Percentiles rank a stretch among this genome's conserved stretches.
These are phyloP conservation scores for Spheniscus mendiculus DNA, from an alignment of 2,113 vertebrate genomes.

Conservation along the genomic window DNA sequence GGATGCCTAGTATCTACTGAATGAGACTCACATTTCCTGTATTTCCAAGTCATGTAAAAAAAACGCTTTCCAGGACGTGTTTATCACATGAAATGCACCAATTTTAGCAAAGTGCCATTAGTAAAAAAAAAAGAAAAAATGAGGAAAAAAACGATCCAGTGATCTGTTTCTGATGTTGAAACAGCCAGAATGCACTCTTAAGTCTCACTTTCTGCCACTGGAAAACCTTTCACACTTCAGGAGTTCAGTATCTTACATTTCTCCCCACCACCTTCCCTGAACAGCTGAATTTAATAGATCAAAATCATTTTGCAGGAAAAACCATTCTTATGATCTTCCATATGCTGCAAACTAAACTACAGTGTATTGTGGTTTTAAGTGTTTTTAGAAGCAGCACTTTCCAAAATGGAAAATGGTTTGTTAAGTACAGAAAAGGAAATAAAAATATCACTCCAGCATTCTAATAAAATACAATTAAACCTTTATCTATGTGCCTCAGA, in stretches of 20 bases:
- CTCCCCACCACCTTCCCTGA: neutral
- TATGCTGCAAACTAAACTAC: slow-evolving; percentile 33
- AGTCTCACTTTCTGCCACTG: neutral
- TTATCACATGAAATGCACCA: neutral
- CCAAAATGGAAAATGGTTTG: slow-evolving; percentile 4
- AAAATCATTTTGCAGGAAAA: neutral
- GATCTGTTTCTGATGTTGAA: neutral
- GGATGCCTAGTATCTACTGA: neutral
- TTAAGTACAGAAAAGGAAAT: neutral
- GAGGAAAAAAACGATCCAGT: neutral
- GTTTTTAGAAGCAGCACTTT: neutral
- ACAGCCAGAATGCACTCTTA: neutral
- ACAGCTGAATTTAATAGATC: slow-evolving; percentile 26
- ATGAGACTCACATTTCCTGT: neutral
- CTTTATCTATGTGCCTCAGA: neutral
- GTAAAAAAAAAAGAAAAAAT: neutral
- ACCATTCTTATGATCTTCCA: neutral
- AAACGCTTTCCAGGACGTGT: neutral
- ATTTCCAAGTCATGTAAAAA: neutral
- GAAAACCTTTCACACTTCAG: slow-evolving; percentile 8
- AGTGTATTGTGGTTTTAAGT: neutral
- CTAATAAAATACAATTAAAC: slow-evolving; percentile 22
- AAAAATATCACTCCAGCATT: slow-evolving; percentile 8
- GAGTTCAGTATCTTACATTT: neutral
- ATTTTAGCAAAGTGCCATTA: neutral